Percentiles rank a stretch among this genome's conserved stretches.
Conservation (phyloP, 2,888 invertebrate species). For the Creontiades dilutus region DNA sequence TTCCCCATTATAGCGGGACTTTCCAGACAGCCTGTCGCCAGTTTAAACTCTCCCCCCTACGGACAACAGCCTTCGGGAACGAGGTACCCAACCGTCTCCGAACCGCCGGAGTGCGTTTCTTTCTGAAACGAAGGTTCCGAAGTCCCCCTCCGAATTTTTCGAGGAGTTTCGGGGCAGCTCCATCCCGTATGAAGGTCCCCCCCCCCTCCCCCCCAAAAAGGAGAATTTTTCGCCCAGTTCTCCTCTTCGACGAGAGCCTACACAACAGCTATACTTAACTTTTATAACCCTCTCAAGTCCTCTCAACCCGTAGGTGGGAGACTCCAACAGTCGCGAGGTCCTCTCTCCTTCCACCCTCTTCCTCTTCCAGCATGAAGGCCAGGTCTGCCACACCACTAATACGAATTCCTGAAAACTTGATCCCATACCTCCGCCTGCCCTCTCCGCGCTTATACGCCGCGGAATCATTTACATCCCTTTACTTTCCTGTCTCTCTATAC, state of each 20-base stretch:
- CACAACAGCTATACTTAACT: constrained; percentile 62
- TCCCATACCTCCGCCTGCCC: constrained; percentile 60
- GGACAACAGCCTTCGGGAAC: constrained; percentile 8
- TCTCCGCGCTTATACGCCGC: constrained; percentile 51
- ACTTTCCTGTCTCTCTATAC: constrained; percentile 40
- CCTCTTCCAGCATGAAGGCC: constrained; percentile 59
- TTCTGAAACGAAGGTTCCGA: constrained; percentile 40
- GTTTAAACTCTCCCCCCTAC: background rate
- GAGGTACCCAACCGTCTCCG: constrained; percentile 21
- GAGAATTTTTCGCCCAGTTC: constrained; percentile 64
- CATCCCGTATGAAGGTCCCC: too few relatives aligned
- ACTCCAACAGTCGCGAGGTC: constrained; percentile 51
- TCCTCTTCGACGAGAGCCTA: background rate
- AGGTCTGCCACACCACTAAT: constrained; percentile 68
- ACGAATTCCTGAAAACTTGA: constrained; percentile 71
- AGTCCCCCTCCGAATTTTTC: constrained; percentile 30
- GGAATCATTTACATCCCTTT: constrained; percentile 59
- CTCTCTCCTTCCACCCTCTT: background rate
- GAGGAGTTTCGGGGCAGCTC: constrained; percentile 33
- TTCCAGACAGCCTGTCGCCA: constrained; percentile 70
- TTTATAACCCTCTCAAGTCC: constrained; percentile 55
- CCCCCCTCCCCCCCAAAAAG: constrained; percentile 42
- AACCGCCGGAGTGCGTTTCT: background rate
- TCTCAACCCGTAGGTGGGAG: constrained; percentile 57
- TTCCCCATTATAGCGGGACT: constrained; percentile 67